Percentiles rank a stretch among this genome's conserved stretches.
phyloP scores from a whole-genome alignment of 2,797 vertebrate species.

The Florisuga fusca region DNA sequence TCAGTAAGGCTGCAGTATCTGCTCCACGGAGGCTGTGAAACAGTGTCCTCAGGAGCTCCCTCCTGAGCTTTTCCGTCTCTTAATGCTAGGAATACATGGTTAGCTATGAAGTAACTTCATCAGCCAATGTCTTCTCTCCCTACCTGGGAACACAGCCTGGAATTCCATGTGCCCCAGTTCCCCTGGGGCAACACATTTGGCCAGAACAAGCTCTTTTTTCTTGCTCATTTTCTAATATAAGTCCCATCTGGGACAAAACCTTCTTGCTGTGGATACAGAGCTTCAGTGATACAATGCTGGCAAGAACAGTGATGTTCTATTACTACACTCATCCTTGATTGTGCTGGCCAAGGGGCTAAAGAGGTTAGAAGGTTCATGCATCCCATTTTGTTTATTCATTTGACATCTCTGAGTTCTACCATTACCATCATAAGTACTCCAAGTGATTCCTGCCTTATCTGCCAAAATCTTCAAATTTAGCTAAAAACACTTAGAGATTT shows the following conservation, averaged over 20 bases:
- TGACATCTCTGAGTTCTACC: background rate
- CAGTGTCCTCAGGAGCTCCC: background rate
- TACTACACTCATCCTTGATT: background rate
- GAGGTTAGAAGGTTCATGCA: background rate
- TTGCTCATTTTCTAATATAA: fast-evolving
- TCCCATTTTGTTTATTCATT: background rate
- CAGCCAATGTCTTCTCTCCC: background rate
- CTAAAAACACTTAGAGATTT: background rate
- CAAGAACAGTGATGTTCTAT: background rate
- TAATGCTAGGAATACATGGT: background rate
- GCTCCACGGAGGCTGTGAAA: fast-evolving
- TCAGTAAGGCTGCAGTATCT: background rate
- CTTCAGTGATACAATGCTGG: background rate
- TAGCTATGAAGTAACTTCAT: fast-evolving
- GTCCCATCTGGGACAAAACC: background rate
- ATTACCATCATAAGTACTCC: background rate
- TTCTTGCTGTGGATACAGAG: background rate
- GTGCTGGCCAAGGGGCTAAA: background rate
- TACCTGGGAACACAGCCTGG: fast-evolving
- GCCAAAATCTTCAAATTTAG: background rate
- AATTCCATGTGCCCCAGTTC: fast-evolving
- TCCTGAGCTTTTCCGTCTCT: background rate
- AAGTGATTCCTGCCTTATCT: background rate
- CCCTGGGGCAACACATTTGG: background rate
- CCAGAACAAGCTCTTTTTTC: background rate